Evolutionary conservation across 2,797 vertebrate species (phyloP), one percentile per base, ranked within the genome.

Genomic region (Periparus ater): DNA sequence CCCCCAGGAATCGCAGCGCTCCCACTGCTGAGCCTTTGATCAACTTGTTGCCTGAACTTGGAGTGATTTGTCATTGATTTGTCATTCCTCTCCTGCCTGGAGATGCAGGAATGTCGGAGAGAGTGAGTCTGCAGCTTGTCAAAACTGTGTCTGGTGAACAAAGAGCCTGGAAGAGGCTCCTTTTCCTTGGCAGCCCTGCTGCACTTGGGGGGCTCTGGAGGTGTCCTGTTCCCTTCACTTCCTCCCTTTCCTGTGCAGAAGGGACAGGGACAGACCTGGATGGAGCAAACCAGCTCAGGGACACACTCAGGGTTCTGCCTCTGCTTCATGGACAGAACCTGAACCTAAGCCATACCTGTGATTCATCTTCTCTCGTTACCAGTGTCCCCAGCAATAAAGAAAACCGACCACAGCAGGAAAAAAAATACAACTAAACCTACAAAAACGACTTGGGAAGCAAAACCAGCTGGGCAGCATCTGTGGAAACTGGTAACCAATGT

Each of bases 121-220:
- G 62, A 79, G 86, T 27, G 71, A 91, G 84, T 36, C n/a, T 73
- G 80, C 44, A 85, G 68, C 76, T 78, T 86, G 90, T 91, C 93
- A 92, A 9, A 90, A 6, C 58, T 34, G 48, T 63, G 93, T 58
- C 50, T 81, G 79, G 78, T 21, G 77, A 91, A 86, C 80, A 95
- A 89, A 90, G 34, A 72, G 77, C 5, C 67, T 85, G 65, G 42
- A 50, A 50, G 50, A 61, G 73, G 66, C 36, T 93, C 61, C 26
- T 75, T 27, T 7, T 48, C 53, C 32, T 19, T 18, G 20, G 63
- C 54, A 89, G 67, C 54, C 81, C n/a, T 50, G 61, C 80, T 54
- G 54, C 48, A 19, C 0, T 9, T 0, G 2, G 47, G 77, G 20
- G 86, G 27, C 47, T 66, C 25, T 10, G 50, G 45, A 42, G 22